Evolutionary conservation across 2,888 invertebrate species (phyloP), one percentile per base, ranked within the genome.

Genomic region (Torymus aiolomorphi): DNA sequence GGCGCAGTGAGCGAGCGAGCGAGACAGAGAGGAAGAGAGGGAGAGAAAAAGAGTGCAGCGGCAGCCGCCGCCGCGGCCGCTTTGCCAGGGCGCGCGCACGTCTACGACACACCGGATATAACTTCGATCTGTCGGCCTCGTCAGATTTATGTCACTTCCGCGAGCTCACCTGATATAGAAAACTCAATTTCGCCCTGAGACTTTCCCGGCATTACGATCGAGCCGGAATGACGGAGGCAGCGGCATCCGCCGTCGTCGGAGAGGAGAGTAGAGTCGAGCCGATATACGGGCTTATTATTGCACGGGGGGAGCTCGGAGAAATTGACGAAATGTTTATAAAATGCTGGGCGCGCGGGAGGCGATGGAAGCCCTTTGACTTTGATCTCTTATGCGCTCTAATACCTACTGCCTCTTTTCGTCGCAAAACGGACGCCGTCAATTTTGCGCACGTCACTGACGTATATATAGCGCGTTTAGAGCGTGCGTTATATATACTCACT

Each of bases 71-170:
- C 31, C 31, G 31, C 5, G 3, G 31, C 42, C 71, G 57, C 42
- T 77, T 71, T 77, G 71, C 76, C 70, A 59, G 54, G 56, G 56
- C 18, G 42, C 24, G 66, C 14, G 49, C 56, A 72, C 72, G 72
- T 76, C 66, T 76, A 49, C 80, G 71, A 67, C 74, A 81, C 52
- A 76, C 72, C 81, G 81, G 78, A 81, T 81, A 79, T 81, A 81
- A 76, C 72, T 78, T 72, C 72, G 78, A 78, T 77, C 81, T 72
- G 78, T 78, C 76, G 81, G 63, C 71, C 63, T 71, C 67, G 67
- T 61, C 69, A 79, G 81, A 81, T 81, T 81, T 81, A 79, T 81
- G 81, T 81, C 81, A 81, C 81, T 81, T 81, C 79, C 79, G 76
- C 78, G 76, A 76, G 66, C 66, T 66, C 76, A 73, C 80, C 71